phyloP scores from a whole-genome alignment of 2,797 vertebrate species.

The Enteromius radiatus region DNA sequence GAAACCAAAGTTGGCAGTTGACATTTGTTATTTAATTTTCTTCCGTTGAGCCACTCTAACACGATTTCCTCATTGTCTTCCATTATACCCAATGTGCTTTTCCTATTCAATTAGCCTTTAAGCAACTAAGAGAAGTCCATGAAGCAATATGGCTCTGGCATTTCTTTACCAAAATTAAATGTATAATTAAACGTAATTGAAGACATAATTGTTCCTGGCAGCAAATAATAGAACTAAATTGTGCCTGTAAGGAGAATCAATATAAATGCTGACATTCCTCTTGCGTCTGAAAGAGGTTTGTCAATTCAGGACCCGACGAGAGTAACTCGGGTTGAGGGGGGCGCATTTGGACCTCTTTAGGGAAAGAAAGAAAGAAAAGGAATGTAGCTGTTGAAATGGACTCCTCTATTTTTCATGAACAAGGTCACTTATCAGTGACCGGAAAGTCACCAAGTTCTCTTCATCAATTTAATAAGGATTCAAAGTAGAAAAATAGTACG shows the following conservation, averaged over 20 bases:
- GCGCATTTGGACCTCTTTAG: slow-evolving; percentile 59
- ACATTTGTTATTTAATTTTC: slow-evolving; percentile 77
- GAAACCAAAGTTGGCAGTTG: slow-evolving; percentile 74
- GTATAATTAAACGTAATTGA: slow-evolving; percentile 81
- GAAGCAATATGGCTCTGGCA: slow-evolving; percentile 65
- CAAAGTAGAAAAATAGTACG: slow-evolving; percentile 93
- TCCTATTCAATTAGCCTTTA: slow-evolving; percentile 74
- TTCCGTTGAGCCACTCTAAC: slow-evolving; percentile 59
- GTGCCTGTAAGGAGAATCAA: slow-evolving; percentile 65
- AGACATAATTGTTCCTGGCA: slow-evolving; percentile 70
- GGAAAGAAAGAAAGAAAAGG: slow-evolving; percentile 48
- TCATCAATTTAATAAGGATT: slow-evolving; percentile 92
- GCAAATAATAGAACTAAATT: slow-evolving; percentile 69
- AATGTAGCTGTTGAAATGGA: slow-evolving; percentile 70
- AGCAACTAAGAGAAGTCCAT: slow-evolving; percentile 68
- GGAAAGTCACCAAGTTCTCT: slow-evolving; percentile 92
- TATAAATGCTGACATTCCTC: slow-evolving; percentile 63
- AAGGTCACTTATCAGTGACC: slow-evolving; percentile 94
- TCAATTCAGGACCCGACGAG: slow-evolving; percentile 56
- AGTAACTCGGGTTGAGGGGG: slow-evolving; percentile 48
- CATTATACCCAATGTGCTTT: slow-evolving; percentile 69
- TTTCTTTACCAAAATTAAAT: slow-evolving; percentile 74
- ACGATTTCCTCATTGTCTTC: slow-evolving; percentile 76
- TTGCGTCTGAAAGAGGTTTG: slow-evolving; percentile 52
- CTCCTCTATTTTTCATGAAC: slow-evolving; percentile 83